Evolutionary conservation across 2,888 invertebrate species (phyloP).

Genomic region (Hecatera dysodea): DNA sequence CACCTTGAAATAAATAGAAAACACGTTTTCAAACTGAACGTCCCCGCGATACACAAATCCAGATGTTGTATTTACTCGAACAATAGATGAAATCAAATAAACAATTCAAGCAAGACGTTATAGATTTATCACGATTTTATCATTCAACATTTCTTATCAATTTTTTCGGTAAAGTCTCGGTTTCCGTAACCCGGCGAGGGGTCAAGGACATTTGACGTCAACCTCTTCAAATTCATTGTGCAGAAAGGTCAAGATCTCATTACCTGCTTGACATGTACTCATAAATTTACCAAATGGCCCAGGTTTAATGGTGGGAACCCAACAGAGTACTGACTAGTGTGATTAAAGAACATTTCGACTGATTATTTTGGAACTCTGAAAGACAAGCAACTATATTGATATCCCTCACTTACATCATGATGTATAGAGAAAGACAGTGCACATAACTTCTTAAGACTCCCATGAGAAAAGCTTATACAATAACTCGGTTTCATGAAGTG

Average conservation of each 20-base stretch:
- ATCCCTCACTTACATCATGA: not conserved
- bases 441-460: not conserved
- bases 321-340: not conserved
- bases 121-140: constrained; percentile 57
- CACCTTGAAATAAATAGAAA: constrained; percentile 26
- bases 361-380: not conserved
- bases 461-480: not conserved
- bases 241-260: constrained; percentile 71
- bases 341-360: not conserved
- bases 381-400: not conserved
- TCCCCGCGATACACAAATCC: constrained; percentile 18
- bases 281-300: constrained; percentile 33
- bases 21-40: constrained; percentile 10
- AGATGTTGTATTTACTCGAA: constrained; percentile 18
- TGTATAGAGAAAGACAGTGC: not conserved
- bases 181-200: constrained; percentile 37
- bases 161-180: constrained; percentile 35
- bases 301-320: constrained; percentile 23
- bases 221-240: constrained; percentile 68
- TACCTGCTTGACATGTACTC: constrained; percentile 41
- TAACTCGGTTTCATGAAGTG: not conserved
- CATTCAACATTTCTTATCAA: constrained; percentile 55
- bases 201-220: constrained; percentile 51
- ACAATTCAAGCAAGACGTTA: constrained; percentile 30
- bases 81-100: constrained; percentile 43